These are phyloP conservation scores for Catamblyrhynchus diadema DNA, from an alignment of 2,797 vertebrate genomes.

Conservation along the genomic window DNA sequence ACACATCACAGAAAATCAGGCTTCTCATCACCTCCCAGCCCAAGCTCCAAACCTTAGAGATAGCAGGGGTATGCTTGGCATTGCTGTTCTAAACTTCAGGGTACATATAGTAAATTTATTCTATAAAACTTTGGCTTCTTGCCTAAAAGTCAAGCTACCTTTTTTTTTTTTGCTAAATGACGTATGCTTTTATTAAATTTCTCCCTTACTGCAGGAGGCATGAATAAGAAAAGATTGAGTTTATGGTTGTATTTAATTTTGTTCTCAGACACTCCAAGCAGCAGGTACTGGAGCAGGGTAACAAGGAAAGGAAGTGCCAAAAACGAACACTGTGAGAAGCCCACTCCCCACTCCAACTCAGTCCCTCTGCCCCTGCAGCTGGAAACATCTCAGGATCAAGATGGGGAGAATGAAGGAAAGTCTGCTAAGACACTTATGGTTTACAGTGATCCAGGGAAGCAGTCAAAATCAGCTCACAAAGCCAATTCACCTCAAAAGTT, in stretches of 20 bases:
- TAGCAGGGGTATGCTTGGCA: neutral
- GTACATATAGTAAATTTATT: neutral
- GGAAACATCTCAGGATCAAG: neutral
- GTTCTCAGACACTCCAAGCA: neutral
- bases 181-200: neutral
- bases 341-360: accelerated
- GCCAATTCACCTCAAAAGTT: neutral
- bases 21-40: neutral
- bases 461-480: slow-evolving; percentile 6
- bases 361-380: neutral
- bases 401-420: neutral
- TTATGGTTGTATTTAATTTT: neutral
- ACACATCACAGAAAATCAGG: neutral
- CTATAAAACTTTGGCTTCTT: neutral
- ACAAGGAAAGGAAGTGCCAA: neutral
- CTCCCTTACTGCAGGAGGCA: neutral
- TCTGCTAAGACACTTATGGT: neutral
- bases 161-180: neutral
- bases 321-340: neutral
- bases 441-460: neutral
- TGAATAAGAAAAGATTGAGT: neutral
- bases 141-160: neutral
- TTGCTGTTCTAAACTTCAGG: neutral
- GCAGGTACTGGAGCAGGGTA: neutral
- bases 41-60: neutral